Base-by-base conservation (phyloP, 2,797 vertebrate species). In the Florisuga fusca region DNA sequence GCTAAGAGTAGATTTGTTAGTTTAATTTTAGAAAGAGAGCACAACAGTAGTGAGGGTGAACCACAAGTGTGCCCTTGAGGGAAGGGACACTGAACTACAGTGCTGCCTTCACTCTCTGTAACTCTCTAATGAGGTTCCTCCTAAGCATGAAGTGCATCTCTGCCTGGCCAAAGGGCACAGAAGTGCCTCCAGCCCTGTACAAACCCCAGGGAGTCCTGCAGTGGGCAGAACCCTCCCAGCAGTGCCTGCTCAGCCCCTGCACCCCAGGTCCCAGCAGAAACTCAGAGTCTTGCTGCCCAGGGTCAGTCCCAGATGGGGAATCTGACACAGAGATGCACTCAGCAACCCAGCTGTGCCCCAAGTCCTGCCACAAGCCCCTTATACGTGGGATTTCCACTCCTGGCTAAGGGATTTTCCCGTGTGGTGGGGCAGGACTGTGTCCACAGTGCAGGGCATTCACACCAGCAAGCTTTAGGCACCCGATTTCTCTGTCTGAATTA, bases 321-420 rank as follows among this genome's bases (percentile, higher is more conserved):
- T 34, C 50, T 26, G 12, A n/a, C 3, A 8, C 36, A 36, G 36
- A 36, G 36, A 8, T 36, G 4, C 43, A 2, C 43, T 63, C 58
- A 50, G 72, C 61, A 4, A 5, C 17, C 13, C 0, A 54, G 61
- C 54, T 2, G 0, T 26, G 64, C 18, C 82, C 41, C 25, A 26
- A 22, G 64, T 50, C 26, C 50, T 85, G 59, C 38, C 66, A 26
- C 75, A 68, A 83, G 26, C 13, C 25, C 51, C 78, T 68, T 9
- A 10, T 3, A 41, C 10, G 3, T 79, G 87, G 73, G 59, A 91
- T 89, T 96, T 73, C 95, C 84, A 94, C 34, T 72, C n/a, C 6
- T 58, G 46, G 55, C 90, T 46, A 59, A 76, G 87, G 91, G 89
- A 84, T 81, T 97, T 97, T 95, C 91, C 82, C 76, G 51, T 2